Base-by-base conservation (phyloP, 2,888 invertebrate species). In the Charanyca ferruginea region DNA sequence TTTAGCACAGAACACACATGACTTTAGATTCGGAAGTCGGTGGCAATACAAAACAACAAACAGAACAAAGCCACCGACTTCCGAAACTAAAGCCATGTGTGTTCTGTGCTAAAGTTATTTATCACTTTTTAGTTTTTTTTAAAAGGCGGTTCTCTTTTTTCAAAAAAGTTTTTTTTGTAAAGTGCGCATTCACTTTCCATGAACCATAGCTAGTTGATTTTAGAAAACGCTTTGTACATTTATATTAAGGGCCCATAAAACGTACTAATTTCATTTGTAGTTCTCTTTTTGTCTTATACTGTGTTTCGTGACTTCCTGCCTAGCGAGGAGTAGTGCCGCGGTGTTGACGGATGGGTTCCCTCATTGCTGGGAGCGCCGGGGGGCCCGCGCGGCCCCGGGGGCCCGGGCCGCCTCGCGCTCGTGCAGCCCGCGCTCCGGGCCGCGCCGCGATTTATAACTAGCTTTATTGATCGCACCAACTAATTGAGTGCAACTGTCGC, bases 401-500 rank as follows among this genome's bases (percentile, higher is more conserved):
- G 28, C 28, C 28, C 28, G n/a, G n/a, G n/a, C n/a, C 13, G 9
- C 65, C 32, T n/a, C 16, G 48, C 3, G 23, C 32, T n/a, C 16
- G 48, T 3, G 23, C 42, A 47, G 62, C 44, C 49, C 32, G 55
- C 42, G 23, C 44, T 25, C 25, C 54, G 47, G 53, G 53, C 25
- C 8, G 7, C 9, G 42, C 28, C 49, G 48, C 59, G 59, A 73
- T 68, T 70, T 80, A 80, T 73, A 74, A 71, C 69, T 23, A 45
- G 47, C 62, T 51, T 71, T 70, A 78, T 81, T 78, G 79, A 81
- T 78, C 59, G 55, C 67, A 49, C 66, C 60, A 47, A 63, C 58
- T 74, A 73, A 77, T 77, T 83, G 70, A 72, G 67, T 55, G 55
- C 49, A 72, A 55, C 38, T 51, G 9, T 4, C 5, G 18, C 51